Percentiles rank a stretch among this genome's conserved stretches.
These are phyloP conservation scores for Neodiprion fabricii DNA, from an alignment of 1,140 invertebrate genomes.

Conservation along the genomic window DNA sequence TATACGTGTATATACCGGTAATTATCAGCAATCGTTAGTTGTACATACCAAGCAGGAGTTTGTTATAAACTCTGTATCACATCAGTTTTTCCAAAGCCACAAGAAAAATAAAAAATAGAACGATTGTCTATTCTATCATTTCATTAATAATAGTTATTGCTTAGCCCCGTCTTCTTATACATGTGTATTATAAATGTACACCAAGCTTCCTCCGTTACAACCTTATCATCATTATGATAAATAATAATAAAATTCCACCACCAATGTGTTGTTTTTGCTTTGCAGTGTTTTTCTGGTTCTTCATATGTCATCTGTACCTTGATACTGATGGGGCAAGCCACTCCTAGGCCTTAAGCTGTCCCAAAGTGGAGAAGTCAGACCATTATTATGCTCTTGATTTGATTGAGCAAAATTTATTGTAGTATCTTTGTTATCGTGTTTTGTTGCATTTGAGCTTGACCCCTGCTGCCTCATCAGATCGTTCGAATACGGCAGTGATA, in stretches of 20 bases:
- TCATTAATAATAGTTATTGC: too few species aligned
- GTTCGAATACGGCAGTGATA: constrained; percentile 50
- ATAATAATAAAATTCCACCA: neutral
- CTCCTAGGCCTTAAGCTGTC: constrained; percentile 52
- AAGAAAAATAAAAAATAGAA: too few species aligned
- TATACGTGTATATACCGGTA: too few species aligned
- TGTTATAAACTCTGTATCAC: too few species aligned
- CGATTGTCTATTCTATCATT: too few species aligned
- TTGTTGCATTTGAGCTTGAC: constrained; percentile 18
- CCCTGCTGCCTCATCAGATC: constrained; percentile 40
- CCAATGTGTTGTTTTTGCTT: neutral
- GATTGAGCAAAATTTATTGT: constrained; percentile 25
- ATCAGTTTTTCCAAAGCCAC: too few species aligned
- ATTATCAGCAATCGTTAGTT: too few species aligned
- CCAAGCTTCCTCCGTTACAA: too few species aligned
- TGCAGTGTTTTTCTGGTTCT: constrained; percentile 7
- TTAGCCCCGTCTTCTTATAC: too few species aligned
- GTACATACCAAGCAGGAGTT: too few species aligned
- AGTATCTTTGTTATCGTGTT: constrained; percentile 39
- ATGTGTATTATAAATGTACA: too few species aligned
- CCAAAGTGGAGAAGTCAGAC: constrained; percentile 44
- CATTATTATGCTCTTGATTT: constrained; percentile 43
- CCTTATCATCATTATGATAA: neutral
- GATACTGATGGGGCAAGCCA: constrained; percentile 54
- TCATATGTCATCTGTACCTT: constrained; percentile 55